A percentile compares a stretch with the other conserved stretches of the same genome.
Evolutionary conservation across 2,888 invertebrate genomes (phyloP).

Genomic region (Athalia rosae): DNA sequence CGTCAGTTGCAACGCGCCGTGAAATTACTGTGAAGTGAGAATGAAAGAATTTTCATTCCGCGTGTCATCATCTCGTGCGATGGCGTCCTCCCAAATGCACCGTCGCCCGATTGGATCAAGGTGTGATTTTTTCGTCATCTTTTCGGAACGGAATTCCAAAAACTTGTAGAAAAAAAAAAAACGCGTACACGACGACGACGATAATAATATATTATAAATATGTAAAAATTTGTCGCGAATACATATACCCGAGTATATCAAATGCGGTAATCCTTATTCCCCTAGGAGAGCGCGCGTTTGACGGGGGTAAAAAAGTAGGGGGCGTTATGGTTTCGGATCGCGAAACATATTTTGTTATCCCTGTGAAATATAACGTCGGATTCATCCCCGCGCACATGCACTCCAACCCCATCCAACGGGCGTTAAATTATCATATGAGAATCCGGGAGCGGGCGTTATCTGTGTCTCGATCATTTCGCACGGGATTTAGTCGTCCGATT

Average conservation of each 20-base stretch:
- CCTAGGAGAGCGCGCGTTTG: conserved; percentile 53
- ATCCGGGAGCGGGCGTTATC: conserved; percentile 61
- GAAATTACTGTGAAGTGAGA: conserved; percentile 74
- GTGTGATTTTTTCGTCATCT: too few relatives aligned
- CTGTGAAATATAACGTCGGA: conserved; percentile 58
- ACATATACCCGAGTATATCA: conserved; percentile 58
- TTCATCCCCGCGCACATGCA: conserved; percentile 47
- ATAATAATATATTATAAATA: conserved; percentile 8
- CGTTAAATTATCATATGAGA: conserved; percentile 63
- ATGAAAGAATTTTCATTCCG: conserved; percentile 64
- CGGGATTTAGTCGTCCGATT: conserved; percentile 66
- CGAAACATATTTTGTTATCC: conserved; percentile 71
- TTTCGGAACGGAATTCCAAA: not conserved
- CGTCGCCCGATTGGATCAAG: not conserved
- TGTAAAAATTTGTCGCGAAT: conserved; percentile 4
- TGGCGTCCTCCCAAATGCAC: not conserved
- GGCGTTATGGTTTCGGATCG: conserved; percentile 66
- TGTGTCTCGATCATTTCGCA: conserved; percentile 72
- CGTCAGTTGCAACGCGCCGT: conserved; percentile 72
- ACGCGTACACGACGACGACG: not conserved
- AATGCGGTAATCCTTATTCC: conserved; percentile 62
- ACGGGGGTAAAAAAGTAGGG: conserved; percentile 31
- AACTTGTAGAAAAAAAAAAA: not conserved
- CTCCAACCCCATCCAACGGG: conserved; percentile 62
- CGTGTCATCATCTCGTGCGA: not conserved